phyloP scores from a whole-genome alignment of 2,113 vertebrate genomes.

The Misgurnus mizolepis region DNA sequence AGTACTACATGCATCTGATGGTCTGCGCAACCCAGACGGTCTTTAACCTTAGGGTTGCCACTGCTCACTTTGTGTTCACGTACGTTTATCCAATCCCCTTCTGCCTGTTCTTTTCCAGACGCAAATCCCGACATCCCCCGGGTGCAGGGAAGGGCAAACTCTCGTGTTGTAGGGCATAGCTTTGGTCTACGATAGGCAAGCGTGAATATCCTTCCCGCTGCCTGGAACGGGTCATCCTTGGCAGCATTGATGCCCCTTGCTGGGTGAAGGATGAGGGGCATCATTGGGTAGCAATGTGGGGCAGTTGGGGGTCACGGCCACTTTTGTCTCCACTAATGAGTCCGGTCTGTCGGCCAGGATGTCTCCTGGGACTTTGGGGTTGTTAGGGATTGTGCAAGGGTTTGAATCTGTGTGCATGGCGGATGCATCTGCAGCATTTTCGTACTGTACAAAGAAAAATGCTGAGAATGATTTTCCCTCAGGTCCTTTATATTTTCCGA shows the following conservation, averaged over 20 bases:
- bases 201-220: slow-evolving; percentile 34
- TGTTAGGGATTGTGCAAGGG: background rate
- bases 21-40: background rate
- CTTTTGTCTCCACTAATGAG: slow-evolving; percentile 53
- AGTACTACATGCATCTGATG: background rate
- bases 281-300: slow-evolving; percentile 14
- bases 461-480: slow-evolving; percentile 34
- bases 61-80: background rate
- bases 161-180: slow-evolving; percentile 28
- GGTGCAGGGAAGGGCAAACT: slow-evolving; percentile 19
- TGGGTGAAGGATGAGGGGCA: slow-evolving; percentile 54
- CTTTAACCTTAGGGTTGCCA: slow-evolving; percentile 10
- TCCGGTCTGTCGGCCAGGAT: slow-evolving; percentile 37
- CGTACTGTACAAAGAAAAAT: background rate
- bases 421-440: background rate
- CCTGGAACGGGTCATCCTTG: slow-evolving; percentile 33
- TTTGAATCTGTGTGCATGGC: background rate
- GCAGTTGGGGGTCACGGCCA: slow-evolving; percentile 35
- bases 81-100: slow-evolving; percentile 27
- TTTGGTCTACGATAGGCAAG: slow-evolving; percentile 20
- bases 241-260: slow-evolving; percentile 39
- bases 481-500: slow-evolving; percentile 27
- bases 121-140: background rate
- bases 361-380: slow-evolving; percentile 12
- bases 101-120: slow-evolving; percentile 43